These are phyloP conservation scores for Ommatoiulus sabulosus DNA, from an alignment of 2,888 invertebrate genomes.

Conservation along the genomic window DNA sequence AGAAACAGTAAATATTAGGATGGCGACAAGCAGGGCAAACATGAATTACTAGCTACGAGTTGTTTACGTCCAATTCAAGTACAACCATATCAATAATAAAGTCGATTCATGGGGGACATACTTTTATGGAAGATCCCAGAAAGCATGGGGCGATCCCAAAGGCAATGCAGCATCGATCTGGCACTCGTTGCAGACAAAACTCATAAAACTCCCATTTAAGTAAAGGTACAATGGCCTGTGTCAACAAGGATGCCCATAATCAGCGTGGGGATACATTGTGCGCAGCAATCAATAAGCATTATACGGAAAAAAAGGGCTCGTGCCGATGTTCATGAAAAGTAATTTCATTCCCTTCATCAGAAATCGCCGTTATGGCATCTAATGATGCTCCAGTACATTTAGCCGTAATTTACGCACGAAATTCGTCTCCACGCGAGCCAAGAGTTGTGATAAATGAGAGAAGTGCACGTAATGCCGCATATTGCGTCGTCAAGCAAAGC, in stretches of 20 bases:
- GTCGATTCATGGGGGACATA: neutral
- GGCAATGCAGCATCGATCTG: conserved; percentile 18
- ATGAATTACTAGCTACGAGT: no score
- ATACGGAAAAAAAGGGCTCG: neutral
- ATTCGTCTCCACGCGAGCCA: neutral
- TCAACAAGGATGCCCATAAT: conserved; percentile 24
- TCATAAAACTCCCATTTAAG: conserved; percentile 30
- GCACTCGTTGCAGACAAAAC: neutral
- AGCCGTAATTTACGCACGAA: neutral
- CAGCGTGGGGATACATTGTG: conserved; percentile 4
- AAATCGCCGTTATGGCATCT: conserved; percentile 1
- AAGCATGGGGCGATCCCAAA: neutral
- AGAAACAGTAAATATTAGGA: no score
- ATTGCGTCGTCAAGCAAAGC: no score
- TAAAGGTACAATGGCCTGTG: conserved; percentile 34
- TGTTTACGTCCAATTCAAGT: no score
- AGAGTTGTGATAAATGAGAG: neutral
- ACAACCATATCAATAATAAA: no score
- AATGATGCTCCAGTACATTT: neutral
- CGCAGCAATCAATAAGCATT: neutral
- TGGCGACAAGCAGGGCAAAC: no score
- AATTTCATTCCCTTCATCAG: conserved; percentile 19
- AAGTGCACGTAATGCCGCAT: neutral
- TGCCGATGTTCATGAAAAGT: conserved; percentile 23
- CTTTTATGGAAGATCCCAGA: neutral